Evolutionary conservation across 2,113 vertebrate species (phyloP), one percentile per base, ranked within the genome.

Genomic region (Tringa solitaria): DNA sequence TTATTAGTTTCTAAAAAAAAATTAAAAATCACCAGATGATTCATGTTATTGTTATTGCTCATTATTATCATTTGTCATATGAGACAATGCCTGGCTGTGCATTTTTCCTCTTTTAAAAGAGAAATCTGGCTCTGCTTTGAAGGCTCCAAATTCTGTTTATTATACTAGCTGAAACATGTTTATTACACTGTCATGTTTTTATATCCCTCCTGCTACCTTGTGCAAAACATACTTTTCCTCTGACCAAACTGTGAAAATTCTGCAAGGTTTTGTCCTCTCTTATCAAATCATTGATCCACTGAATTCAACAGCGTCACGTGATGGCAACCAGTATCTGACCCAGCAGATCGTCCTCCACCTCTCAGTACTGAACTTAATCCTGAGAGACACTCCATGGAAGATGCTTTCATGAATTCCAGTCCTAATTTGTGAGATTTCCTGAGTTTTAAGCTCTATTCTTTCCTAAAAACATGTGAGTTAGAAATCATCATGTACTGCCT

Each of bases 61-160:
- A 74, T 91, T 96, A 84, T 95, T 95, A 92, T 95, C 8, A 83
- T 95, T 96, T 96, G 74, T 92, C 89, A 93, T 93, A 85, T 33
- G 81, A 97, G 67, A 95, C 69, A 89, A 91, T 94, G 91, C 92
- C 61, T 93, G 61, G 54, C 53, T 94, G 50, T 46, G 84, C 57
- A 82, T 70, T 94, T 90, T 90, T 95, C 6, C 28, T 78, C 74
- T 74, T 90, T 87, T 85, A 79, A 95, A 94, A 87, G 63, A 74
- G 59, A 87, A 95, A 85, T 70, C 74, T 94, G 77, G 70, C 61
- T 91, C n/a, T 80, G 45, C 20, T 85, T 37, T 67, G 54, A 89
- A 87, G 46, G 41, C 21, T 92, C 12, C 16, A 43, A 65, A 85
- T 89, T 91, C 57, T 90, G 84, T 96, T 96, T 97, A 82, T 96